Base-by-base conservation (phyloP, 2,113 vertebrate genomes). In the Anguilla rostrata region DNA sequence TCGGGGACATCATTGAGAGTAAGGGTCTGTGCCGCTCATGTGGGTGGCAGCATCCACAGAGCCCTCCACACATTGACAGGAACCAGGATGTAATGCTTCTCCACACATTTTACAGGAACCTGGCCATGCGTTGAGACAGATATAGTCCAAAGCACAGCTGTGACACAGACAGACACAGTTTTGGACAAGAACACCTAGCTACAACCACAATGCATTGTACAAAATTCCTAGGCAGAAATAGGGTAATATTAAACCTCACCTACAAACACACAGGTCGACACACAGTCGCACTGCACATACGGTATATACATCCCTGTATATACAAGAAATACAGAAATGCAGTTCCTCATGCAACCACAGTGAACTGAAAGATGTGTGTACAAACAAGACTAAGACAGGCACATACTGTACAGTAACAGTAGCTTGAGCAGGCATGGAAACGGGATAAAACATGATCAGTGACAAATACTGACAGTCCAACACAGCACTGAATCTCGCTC, bases 1-100 rank as follows among this genome's bases (percentile, higher is more conserved):
- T 99, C 0, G 98, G 98, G 26, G 98, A 99, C 94, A 99, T 99
- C 94, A 97, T 99, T 3, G 98, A 99, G 93, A 97, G 98, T 99
- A 96, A 96, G 98, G 92, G 41, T 41, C 39, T 6, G 16, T 75
- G 20, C 39, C 15, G 29, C 34, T 43, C 49, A 43, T 43, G 18
- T 43, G 16, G 71, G 49, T 82, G 34, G 12, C 71, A 14, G 2
- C 3, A 6, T 15, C 29, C 79, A 26, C 16, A 29, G 15, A 53
- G 78, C 81, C 8, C 29, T 16, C 75, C 49, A 66, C 75, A 71
- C 26, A 53, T 79, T 22, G 40, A 39, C 29, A 53, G 60, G 83
- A 41, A 56, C 39, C n/a, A n/a, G 75, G 2, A 16, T 46, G 43
- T 34, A 34, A 34, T 34, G 43, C 43, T 6, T 2, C 8, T 40